phyloP scores from a whole-genome alignment of 2,113 vertebrate species.

The Ploceus nigricollis region DNA sequence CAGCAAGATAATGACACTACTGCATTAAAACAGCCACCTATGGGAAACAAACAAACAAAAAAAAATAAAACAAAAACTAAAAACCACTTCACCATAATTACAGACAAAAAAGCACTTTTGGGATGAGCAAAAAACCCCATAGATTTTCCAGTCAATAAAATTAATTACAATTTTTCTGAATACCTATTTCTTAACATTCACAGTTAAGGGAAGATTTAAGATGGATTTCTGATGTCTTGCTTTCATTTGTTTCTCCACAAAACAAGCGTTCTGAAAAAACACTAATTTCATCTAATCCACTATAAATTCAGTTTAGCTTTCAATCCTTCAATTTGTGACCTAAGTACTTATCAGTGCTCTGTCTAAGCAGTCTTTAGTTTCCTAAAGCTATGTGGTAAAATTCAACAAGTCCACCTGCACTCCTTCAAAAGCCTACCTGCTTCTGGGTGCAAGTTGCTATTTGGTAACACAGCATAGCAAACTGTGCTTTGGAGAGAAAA shows the following conservation, averaged over 20 bases:
- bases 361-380: background rate
- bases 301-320: background rate
- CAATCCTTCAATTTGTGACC: background rate
- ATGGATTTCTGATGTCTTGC: background rate
- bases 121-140: background rate
- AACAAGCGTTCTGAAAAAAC: background rate
- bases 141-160: background rate
- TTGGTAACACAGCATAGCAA: background rate
- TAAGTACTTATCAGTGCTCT: background rate
- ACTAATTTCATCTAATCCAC: background rate
- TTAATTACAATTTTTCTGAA: background rate
- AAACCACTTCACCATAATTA: slow-evolving; percentile 1
- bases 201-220: background rate
- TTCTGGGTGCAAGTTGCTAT: background rate
- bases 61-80: background rate
- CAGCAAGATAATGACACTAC: slow-evolving; percentile 28
- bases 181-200: background rate
- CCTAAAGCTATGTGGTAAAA: background rate
- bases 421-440: background rate
- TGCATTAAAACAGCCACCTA: slow-evolving; percentile 71
- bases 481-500: background rate
- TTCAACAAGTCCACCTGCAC: background rate
- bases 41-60: background rate
- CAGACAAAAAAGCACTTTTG: background rate
- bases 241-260: background rate